Base-by-base conservation (phyloP, 2,797 vertebrate species). In the Todus mexicanus region DNA sequence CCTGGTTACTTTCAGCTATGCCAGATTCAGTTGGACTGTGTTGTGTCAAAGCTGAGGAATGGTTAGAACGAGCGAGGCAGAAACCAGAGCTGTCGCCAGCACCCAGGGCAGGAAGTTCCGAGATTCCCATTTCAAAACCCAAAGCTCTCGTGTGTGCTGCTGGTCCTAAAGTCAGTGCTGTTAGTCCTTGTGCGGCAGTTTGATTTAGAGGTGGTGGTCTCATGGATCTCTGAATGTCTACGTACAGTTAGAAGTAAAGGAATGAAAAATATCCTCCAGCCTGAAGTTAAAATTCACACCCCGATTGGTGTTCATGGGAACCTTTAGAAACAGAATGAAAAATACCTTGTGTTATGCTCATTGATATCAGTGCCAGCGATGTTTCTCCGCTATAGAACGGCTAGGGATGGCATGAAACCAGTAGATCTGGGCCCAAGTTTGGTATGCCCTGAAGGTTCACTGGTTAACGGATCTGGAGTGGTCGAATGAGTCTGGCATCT, bases 381-480 rank as follows among this genome's bases (percentile, higher is more conserved):
- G n/a, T 59, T 68, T 20, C 37, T 37, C 59, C 56, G 76, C 53
- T 42, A 4, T 12, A 19, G 22, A 45, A 8, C 11, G 22, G 40
- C 17, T n/a, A 14, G 66, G 40, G 27, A 2, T 31, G 60, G 12
- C 17, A 2, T 2, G 11, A 59, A 65, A 47, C 7, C 29, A 1
- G 5, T 15, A 29, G 5, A 12, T 33, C 2, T 22, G 66, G 43
- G 26, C 17, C 11, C 3, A 5, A 7, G 43, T 53, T 37, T 56
- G 66, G 33, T 3, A 2, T 1, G 2, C 2, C 4, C 43, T 29
- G 40, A 20, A 56, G 63, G 14, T 15, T 35, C 33, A 0, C 40
- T 29, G 45, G 29, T 22, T n/a, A 43, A 11, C 35, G 19, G 63
- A 4, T 51, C 8, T 16, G 20, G 38, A 22, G 29, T 12, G 20